phyloP scores from a whole-genome alignment of 1,140 invertebrate species.

The Drosophila lowei region DNA sequence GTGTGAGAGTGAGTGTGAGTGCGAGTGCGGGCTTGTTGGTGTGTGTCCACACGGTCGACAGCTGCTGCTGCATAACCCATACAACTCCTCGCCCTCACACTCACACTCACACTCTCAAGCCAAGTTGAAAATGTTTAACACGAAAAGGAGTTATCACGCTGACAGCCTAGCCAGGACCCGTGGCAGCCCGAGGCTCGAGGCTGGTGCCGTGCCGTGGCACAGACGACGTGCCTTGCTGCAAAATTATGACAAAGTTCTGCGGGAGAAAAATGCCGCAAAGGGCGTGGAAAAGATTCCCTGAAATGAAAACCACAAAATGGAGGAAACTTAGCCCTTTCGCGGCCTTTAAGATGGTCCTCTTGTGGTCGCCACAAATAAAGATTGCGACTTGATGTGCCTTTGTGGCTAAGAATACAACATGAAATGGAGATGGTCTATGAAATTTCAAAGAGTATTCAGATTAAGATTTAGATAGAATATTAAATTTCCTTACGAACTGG shows the following conservation, averaged over 20 bases:
- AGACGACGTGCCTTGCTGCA: slow-evolving; percentile 51
- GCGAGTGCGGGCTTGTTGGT: slow-evolving; percentile 31
- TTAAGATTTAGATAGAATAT: too few species aligned
- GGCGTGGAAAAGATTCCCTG: slow-evolving; percentile 25
- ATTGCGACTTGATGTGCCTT: neutral
- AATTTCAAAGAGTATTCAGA: too few species aligned
- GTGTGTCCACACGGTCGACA: slow-evolving; percentile 59
- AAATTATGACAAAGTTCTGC: slow-evolving; percentile 76
- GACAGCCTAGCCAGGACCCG: slow-evolving; percentile 56
- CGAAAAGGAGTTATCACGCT: slow-evolving; percentile 79
- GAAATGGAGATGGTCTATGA: neutral
- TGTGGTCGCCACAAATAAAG: slow-evolving; percentile 19
- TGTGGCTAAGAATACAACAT: neutral
- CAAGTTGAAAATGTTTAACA: slow-evolving; percentile 77
- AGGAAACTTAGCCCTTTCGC: slow-evolving; percentile 3
- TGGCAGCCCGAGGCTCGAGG: slow-evolving; percentile 9
- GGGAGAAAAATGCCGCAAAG: slow-evolving; percentile 56
- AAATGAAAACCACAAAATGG: slow-evolving; percentile 32
- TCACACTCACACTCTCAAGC: slow-evolving; percentile 43
- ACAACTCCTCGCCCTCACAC: slow-evolving; percentile 36
- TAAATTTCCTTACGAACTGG: too few species aligned
- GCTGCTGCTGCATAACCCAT: slow-evolving; percentile 73
- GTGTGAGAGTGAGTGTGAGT: slow-evolving; percentile 12
- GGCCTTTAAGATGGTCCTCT: slow-evolving; percentile 16
- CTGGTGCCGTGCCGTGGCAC: slow-evolving; percentile 8